Evolutionary conservation across 2,797 vertebrate genomes (phyloP).

Genomic region (Leptodactylus fallax): DNA sequence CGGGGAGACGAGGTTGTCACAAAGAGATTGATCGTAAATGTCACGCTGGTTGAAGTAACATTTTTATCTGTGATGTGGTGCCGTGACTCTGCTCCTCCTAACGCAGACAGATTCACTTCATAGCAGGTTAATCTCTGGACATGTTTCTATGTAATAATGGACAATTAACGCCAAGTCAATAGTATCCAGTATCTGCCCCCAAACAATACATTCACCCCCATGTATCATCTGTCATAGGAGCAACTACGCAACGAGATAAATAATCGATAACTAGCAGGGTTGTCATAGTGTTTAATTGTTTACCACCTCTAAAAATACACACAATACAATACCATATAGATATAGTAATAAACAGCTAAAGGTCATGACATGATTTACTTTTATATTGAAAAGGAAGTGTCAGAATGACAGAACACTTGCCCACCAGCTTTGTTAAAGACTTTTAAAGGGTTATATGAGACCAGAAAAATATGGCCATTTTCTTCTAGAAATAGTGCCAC

Average conservation of each 20-base stretch:
- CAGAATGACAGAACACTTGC: too few relatives aligned
- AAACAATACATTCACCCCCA: background rate
- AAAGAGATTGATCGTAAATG: slow-evolving; percentile 64
- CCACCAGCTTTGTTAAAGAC: background rate
- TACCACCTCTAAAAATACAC: background rate
- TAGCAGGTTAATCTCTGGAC: slow-evolving; percentile 29
- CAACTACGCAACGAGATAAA: background rate
- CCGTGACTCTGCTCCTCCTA: slow-evolving; percentile 53
- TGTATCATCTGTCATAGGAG: background rate
- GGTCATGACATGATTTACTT: background rate
- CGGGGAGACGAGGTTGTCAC: slow-evolving; percentile 65
- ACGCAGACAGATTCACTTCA: slow-evolving; percentile 11
- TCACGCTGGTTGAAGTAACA: slow-evolving; percentile 53
- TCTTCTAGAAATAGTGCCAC: background rate
- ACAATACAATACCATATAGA: background rate
- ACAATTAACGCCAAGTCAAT: slow-evolving; percentile 47
- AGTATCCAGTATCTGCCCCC: background rate
- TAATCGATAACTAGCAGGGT: background rate
- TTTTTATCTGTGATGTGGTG: slow-evolving; percentile 64
- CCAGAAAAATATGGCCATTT: too few relatives aligned
- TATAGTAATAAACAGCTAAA: background rate
- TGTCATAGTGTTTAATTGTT: slow-evolving; percentile 20
- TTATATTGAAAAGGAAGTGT: too few relatives aligned
- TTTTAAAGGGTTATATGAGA: background rate
- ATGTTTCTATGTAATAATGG: slow-evolving; percentile 27